Percentiles rank a stretch among this genome's conserved stretches.
phyloP scores from a whole-genome alignment of 2,888 invertebrate species.

The Calliphora vomitoria region DNA sequence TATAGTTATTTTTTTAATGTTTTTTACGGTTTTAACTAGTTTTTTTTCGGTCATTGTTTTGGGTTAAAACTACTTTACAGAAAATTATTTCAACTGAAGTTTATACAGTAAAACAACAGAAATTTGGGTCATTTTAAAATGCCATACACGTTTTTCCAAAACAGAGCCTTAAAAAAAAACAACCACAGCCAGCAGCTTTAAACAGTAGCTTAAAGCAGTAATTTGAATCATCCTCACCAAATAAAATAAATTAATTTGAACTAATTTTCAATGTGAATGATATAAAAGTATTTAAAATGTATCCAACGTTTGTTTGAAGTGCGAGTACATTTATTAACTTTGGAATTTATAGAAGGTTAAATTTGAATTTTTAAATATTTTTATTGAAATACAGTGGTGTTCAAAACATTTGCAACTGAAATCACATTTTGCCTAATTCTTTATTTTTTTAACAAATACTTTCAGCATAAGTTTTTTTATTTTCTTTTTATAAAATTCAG shows the following conservation, averaged over 20 bases:
- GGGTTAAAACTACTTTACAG: constrained; percentile 28
- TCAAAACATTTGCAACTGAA: no score
- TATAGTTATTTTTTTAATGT: constrained; percentile 1
- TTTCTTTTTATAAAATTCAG: no score
- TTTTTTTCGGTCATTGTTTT: constrained; percentile 65
- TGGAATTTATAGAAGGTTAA: constrained; percentile 37
- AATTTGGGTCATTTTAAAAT: constrained; percentile 66
- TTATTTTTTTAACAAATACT: no score
- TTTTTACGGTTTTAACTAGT: constrained; percentile 49
- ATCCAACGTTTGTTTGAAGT: not conserved
- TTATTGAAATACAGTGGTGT: no score
- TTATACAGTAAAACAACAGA: not conserved
- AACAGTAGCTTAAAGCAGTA: constrained; percentile 11
- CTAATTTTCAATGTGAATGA: not conserved
- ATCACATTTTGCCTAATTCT: no score
- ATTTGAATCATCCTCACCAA: constrained; percentile 28
- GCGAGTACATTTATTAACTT: not conserved
- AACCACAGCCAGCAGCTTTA: constrained; percentile 3
- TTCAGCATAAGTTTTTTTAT: no score
- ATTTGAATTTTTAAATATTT: constrained; percentile 5
- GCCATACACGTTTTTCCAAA: constrained; percentile 61
- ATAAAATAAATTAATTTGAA: constrained; percentile 12
- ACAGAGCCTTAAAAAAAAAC: constrained; percentile 14
- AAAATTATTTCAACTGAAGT: constrained; percentile 3
- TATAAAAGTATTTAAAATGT: constrained; percentile 1